Percentiles rank a stretch among this genome's conserved stretches.
Conservation (phyloP, 1,140 invertebrate genomes). For the Brachionus angularis region DNA sequence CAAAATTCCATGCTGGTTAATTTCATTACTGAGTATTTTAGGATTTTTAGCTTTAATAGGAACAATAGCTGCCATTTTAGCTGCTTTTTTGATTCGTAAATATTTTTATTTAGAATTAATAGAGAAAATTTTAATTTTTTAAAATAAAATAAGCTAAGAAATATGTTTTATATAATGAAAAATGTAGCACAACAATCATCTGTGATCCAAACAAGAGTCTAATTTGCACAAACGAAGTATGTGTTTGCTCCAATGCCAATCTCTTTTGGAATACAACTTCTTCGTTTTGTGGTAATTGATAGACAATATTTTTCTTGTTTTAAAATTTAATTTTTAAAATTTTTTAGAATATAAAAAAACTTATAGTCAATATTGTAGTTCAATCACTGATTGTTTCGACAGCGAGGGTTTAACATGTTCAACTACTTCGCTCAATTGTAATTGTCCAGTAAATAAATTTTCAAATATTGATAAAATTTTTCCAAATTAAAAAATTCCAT, state of each 20-base stretch:
- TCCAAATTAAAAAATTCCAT: background rate
- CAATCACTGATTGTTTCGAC: background rate
- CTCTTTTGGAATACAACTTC: background rate
- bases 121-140: background rate
- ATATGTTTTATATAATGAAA: slow-evolving; percentile 6
- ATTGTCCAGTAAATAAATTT: slow-evolving; percentile 11
- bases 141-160: slow-evolving; percentile 15
- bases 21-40: too few relatives aligned
- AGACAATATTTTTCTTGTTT: too few relatives aligned
- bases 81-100: too few relatives aligned
- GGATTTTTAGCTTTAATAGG: too few relatives aligned
- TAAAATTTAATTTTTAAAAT: background rate
- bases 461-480: background rate
- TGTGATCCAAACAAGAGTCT: slow-evolving; percentile 21
- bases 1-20: too few relatives aligned
- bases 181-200: background rate
- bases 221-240: background rate
- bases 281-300: background rate
- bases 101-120: too few relatives aligned
- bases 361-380: background rate
- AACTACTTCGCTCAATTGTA: background rate
- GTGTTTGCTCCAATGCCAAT: background rate
- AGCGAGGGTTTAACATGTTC: background rate
- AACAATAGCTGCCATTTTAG: too few relatives aligned
- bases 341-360: background rate